phyloP scores from a whole-genome alignment of 2,113 vertebrate species.

The Phoenicopterus ruber region DNA sequence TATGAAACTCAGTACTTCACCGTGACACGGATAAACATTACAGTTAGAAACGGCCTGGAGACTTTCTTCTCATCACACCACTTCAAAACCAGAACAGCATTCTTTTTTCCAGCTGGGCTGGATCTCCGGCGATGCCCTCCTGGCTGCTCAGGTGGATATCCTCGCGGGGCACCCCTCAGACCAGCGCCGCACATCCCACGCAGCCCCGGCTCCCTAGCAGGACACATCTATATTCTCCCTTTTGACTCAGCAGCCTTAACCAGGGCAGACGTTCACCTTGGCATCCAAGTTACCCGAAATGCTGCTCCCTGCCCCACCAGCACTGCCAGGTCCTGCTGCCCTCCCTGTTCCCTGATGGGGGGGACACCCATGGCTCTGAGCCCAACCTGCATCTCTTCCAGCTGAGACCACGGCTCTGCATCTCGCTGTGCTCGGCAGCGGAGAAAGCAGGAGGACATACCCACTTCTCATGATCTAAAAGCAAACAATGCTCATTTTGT shows the following conservation, averaged over 20 bases:
- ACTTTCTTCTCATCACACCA: neutral
- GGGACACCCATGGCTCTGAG: neutral
- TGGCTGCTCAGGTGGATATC: too few species aligned
- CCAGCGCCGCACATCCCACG: rapidly evolving
- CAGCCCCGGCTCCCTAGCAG: neutral
- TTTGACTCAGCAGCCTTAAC: neutral
- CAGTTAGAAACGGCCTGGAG: neutral
- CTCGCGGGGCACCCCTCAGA: neutral
- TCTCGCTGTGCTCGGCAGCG: rapidly evolving
- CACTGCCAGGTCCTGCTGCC: neutral
- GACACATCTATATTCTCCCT: neutral
- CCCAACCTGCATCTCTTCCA: neutral
- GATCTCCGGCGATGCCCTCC: neutral
- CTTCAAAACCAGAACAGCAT: neutral
- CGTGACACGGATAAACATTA: neutral
- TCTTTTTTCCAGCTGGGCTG: neutral
- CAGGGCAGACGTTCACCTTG: neutral
- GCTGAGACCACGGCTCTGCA: neutral
- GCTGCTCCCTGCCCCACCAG: neutral
- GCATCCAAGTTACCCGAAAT: neutral
- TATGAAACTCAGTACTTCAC: neutral
- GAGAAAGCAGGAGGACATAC: neutral
- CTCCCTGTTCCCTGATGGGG: neutral
- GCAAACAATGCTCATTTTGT: neutral
- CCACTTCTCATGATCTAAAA: neutral